These are phyloP conservation scores for Turritopsis rubra DNA, from an alignment of 30 jellyfish, hydroid and myxozoan species.

Conservation along the genomic window DNA sequence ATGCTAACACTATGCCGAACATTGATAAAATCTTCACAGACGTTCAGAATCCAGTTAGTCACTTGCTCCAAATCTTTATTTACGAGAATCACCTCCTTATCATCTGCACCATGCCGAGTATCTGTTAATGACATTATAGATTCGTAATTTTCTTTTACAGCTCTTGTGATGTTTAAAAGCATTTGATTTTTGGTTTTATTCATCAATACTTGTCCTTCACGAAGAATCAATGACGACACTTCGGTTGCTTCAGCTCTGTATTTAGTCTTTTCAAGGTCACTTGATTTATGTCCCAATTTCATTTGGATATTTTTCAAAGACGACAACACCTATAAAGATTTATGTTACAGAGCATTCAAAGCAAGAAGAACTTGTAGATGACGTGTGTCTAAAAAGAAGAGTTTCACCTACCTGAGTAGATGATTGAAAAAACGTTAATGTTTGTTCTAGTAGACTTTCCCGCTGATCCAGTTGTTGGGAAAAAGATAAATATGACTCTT, in stretches of 20 bases:
- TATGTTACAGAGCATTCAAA: not conserved
- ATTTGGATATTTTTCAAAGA: constrained; percentile 46
- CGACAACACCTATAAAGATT: constrained; percentile 47
- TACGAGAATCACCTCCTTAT: constrained; percentile 59
- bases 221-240: constrained; percentile 65
- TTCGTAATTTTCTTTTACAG: constrained; percentile 51
- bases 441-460: constrained; percentile 50
- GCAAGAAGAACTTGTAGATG: not conserved
- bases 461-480: constrained; percentile 63
- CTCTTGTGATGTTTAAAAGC: constrained; percentile 42
- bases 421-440: constrained; percentile 42
- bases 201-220: constrained; percentile 83
- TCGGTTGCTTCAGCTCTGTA: constrained; percentile 76
- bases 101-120: constrained; percentile 60
- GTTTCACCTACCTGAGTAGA: constrained; percentile 13
- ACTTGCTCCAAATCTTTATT: constrained; percentile 76
- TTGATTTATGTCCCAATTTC: constrained; percentile 50
- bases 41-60: constrained; percentile 72
- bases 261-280: constrained; percentile 49
- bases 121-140: constrained; percentile 62
- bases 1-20: constrained; percentile 57
- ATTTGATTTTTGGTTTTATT: constrained; percentile 59
- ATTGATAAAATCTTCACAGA: constrained; percentile 77
- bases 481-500: constrained; percentile 59
- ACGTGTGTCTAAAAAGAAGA: not conserved